These are phyloP conservation scores for Leptoteleia sp. DNA, from an alignment of 1,140 invertebrate species.

Conservation along the genomic window DNA sequence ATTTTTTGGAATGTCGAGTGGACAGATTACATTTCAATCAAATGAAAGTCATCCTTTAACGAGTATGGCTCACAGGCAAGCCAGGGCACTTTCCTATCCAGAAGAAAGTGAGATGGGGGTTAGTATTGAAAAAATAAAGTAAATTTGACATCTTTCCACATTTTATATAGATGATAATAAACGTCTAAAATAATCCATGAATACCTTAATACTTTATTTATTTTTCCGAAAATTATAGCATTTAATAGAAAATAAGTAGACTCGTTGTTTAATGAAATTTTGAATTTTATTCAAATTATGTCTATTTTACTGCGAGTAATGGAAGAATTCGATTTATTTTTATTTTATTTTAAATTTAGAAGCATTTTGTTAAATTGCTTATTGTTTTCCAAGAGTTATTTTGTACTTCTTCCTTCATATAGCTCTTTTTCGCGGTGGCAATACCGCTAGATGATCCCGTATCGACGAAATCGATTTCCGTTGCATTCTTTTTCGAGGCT, in stretches of 20 bases:
- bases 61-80: background rate
- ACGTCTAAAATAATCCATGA: no score
- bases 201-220: no score
- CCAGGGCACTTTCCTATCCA: conserved; percentile 68
- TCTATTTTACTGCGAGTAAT: no score
- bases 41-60: conserved; percentile 53
- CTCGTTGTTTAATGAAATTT: no score
- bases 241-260: no score
- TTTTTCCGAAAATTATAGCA: no score
- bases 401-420: conserved; percentile 29
- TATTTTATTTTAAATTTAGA: background rate
- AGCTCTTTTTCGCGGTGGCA: conserved; percentile 74
- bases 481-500: conserved; percentile 76
- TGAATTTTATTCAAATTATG: no score
- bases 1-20: conserved; percentile 9
- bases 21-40: conserved; percentile 10
- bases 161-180: no score
- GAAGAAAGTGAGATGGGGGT: conserved; percentile 74
- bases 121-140: conserved; percentile 23
- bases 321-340: background rate
- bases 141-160: background rate
- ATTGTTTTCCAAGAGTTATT: conserved; percentile 42
- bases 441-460: conserved; percentile 74
- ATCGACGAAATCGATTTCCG: conserved; percentile 72
- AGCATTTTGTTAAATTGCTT: conserved; percentile 24